phyloP scores from a whole-genome alignment of 2,888 invertebrate species.

The Cinara cedri region DNA sequence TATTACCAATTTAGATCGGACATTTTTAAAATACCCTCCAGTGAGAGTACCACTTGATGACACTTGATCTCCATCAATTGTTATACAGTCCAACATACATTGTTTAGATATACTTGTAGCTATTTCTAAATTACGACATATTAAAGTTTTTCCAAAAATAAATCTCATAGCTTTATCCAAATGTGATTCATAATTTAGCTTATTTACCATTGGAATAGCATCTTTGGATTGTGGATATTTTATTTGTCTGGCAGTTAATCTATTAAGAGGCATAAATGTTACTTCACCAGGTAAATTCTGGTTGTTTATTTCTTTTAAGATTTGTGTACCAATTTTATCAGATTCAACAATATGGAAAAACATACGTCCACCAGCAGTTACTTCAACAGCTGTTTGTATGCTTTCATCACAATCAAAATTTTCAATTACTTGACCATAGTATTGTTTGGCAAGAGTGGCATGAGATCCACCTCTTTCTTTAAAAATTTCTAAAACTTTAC shows the following conservation, averaged over 20 bases:
- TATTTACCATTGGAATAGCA: constrained; percentile 97
- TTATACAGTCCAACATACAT: constrained; percentile 96
- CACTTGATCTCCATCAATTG: constrained; percentile 94
- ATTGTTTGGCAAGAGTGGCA: constrained; percentile 79
- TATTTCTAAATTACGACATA: constrained; percentile 94
- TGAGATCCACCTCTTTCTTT: constrained; percentile 76
- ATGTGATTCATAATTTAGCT: constrained; percentile 84
- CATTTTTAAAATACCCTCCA: constrained; percentile 97
- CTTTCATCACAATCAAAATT: constrained; percentile 96
- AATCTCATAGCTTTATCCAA: constrained; percentile 93
- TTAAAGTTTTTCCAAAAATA: constrained; percentile 96
- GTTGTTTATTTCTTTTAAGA: constrained; percentile 97
- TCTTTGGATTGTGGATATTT: constrained; percentile 79
- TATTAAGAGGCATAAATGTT: constrained; percentile 97
- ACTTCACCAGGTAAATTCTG: constrained; percentile 96
- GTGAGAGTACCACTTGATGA: constrained; percentile 97
- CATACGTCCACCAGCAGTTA: constrained; percentile 74
- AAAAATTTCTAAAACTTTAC: constrained; percentile 90
- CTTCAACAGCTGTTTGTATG: constrained; percentile 98
- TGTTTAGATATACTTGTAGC: constrained; percentile 94
- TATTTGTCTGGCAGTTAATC: constrained; percentile 75
- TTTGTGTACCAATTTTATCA: constrained; percentile 94
- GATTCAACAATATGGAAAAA: constrained; percentile 99
- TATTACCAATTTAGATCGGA: constrained; percentile 90
- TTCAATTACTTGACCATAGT: constrained; percentile 95